Base-by-base conservation (phyloP, 2,888 invertebrate species). In the Tenthredo livida region DNA sequence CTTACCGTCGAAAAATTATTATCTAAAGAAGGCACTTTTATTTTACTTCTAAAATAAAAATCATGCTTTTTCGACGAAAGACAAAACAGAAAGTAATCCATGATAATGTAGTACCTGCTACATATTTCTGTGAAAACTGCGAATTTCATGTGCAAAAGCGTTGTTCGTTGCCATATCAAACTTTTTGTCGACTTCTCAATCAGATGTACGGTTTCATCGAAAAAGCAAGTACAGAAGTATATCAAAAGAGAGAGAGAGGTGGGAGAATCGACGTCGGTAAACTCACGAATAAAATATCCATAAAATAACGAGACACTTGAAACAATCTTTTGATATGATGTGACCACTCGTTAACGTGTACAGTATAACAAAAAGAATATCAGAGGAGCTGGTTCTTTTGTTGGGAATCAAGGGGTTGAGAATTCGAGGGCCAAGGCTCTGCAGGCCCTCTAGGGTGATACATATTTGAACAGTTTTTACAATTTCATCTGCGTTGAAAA, bases 301-400 rank as follows among this genome's bases (percentile, higher is more conserved):
- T 77, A 29, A 50, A 77, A 77, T 77, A 77, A 47, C 29, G 77
- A 77, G 75, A 50, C 75, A 50, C 47, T 77, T 37, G 50, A 25
- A 29, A 50, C 10, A 77, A 77, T 77, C 47, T 77, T 77, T 77
- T 77, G 50, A 77, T 77, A 40, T 43, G 21, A 43, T 43, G 43
- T 72, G 43, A 72, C 67, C 67, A 67, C 67, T 67, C 33, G 67
- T 67, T 67, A 15, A 67, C 67, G 7, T 67, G 67, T 25, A 25
- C 61, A 10, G 61, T 61, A 33, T 67, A 17, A 67, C 29, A 33
- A 67, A 33, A 33, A 33, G 67, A 33, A 67, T 67, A 67, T 17
- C 67, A 67, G 33, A 67, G 17, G 25, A 67, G 29, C 17, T 47
- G 54, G 7, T 67, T 67, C 67, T 67, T 33, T 67, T 67, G 40